Conservation (phyloP, 2,797 vertebrate genomes). For the Rhinella marina region DNA sequence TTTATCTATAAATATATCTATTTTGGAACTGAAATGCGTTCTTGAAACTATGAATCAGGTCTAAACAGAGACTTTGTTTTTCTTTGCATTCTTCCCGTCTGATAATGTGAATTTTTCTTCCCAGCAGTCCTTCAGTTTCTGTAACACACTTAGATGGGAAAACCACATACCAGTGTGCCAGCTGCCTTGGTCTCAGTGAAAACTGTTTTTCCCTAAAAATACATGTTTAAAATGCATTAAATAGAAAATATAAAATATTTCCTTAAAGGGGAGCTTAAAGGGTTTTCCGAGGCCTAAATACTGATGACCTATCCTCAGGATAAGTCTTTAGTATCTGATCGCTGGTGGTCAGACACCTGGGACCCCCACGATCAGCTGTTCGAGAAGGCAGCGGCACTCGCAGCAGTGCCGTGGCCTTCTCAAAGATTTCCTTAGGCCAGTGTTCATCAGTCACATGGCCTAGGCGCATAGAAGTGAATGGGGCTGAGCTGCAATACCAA, state of each 20-base stretch:
- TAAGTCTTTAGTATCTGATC: too few species aligned
- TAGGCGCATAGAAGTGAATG: too few species aligned
- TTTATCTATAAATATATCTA: background rate
- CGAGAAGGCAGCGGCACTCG: too few species aligned
- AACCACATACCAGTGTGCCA: background rate
- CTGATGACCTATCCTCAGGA: too few species aligned
- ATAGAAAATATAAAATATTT: background rate
- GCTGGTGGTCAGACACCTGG: too few species aligned
- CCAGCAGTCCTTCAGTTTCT: constrained; percentile 17
- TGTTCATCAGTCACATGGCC: too few species aligned
- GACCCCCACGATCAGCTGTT: too few species aligned
- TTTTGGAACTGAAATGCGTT: background rate
- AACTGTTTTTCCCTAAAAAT: background rate
- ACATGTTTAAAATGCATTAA: background rate
- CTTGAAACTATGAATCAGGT: background rate
- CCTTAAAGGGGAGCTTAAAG: background rate
- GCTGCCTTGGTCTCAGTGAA: background rate
- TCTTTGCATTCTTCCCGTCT: constrained; percentile 30
- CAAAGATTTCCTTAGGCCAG: too few species aligned
- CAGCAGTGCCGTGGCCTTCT: too few species aligned
- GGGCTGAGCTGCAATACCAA: too few species aligned
- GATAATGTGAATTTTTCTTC: constrained; percentile 29
- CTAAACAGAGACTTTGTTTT: constrained; percentile 15
- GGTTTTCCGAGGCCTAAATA: background rate
- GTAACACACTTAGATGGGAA: constrained; percentile 15